phyloP scores from a whole-genome alignment of 2,797 vertebrate genomes.

The Spea hammondii region DNA sequence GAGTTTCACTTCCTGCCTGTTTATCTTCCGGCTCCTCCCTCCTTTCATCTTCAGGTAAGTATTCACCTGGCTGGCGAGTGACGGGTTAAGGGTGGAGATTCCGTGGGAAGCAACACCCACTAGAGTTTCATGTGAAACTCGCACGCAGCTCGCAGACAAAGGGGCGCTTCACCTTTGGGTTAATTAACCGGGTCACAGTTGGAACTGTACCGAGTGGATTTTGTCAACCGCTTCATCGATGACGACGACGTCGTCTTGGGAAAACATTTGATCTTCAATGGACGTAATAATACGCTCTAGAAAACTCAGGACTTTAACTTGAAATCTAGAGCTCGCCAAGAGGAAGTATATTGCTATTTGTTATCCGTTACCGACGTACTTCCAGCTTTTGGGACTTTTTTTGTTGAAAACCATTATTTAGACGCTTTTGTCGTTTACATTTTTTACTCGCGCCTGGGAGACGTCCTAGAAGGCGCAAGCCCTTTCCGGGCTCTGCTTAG shows the following conservation, averaged over 20 bases:
- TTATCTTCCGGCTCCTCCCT: slow-evolving; percentile 68
- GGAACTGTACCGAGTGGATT: no score
- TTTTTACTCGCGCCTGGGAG: background rate
- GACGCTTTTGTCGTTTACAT: background rate
- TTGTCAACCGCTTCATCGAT: no score
- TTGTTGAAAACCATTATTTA: no score
- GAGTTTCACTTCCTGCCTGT: slow-evolving; percentile 80
- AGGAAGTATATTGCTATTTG: no score
- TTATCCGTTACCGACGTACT: no score
- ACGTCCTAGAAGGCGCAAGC: background rate
- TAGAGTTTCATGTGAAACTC: slow-evolving; percentile 59
- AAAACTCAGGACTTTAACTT: no score
- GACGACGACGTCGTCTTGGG: no score
- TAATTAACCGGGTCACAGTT: no score
- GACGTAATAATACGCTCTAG: no score
- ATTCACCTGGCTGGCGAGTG: slow-evolving; percentile 61
- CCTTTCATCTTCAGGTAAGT: slow-evolving; percentile 64
- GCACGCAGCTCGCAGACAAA: slow-evolving; percentile 46
- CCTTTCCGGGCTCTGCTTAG: background rate
- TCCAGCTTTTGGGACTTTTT: no score
- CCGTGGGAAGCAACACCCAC: slow-evolving; percentile 31
- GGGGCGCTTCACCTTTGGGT: background rate
- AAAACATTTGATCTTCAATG: no score
- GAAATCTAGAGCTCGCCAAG: no score
- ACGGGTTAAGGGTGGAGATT: slow-evolving; percentile 55